Evolutionary conservation across 2,888 invertebrate genomes (phyloP).

Genomic region (Odontocerum albicorne): DNA sequence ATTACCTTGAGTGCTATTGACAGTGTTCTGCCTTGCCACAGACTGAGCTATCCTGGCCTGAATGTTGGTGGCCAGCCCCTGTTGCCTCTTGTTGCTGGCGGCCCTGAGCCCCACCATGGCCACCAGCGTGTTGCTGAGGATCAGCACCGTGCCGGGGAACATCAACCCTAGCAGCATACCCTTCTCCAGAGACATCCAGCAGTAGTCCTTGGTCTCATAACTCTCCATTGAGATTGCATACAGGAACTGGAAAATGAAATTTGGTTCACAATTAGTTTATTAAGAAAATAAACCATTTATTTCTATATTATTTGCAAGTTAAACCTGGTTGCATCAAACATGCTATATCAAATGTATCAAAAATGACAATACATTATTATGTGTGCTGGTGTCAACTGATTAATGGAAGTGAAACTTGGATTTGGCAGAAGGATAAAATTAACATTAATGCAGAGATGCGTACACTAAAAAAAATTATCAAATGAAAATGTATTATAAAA

Average conservation of each 20-base stretch:
- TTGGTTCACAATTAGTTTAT: background rate
- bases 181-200: constrained; percentile 76
- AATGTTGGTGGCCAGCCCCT: constrained; percentile 51
- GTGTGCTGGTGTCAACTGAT: too few species aligned
- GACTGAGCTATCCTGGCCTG: constrained; percentile 39
- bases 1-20: background rate
- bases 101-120: constrained; percentile 59
- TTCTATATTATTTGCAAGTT: too few species aligned
- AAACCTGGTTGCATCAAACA: too few species aligned
- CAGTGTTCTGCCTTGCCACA: background rate
- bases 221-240: constrained; percentile 69
- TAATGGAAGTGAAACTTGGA: too few species aligned
- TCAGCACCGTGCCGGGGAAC: constrained; percentile 69
- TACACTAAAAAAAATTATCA: too few species aligned
- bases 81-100: constrained; percentile 52
- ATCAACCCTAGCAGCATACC: constrained; percentile 78
- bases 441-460: too few species aligned
- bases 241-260: constrained; percentile 55
- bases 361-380: too few species aligned
- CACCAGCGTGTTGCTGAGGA: constrained; percentile 63
- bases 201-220: constrained; percentile 72
- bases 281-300: too few species aligned
- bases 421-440: too few species aligned
- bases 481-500: too few species aligned
- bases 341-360: too few species aligned